Conservation (phyloP, 2,888 invertebrate species). For the Automeris io region DNA sequence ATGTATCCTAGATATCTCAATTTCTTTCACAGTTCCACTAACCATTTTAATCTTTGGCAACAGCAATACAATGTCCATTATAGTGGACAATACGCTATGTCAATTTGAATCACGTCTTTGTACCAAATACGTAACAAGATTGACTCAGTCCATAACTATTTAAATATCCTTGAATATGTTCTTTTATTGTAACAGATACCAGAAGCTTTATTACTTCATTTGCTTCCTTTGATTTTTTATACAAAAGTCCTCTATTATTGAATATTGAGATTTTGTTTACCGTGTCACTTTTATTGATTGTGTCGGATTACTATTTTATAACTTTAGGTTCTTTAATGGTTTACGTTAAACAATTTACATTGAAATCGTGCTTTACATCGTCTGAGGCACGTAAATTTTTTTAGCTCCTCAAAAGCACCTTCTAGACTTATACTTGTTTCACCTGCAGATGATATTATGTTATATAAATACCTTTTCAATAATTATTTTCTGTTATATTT, state of each 20-base stretch:
- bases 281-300: no score
- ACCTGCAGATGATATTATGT: no score
- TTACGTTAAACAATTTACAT: no score
- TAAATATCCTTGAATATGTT: constrained; percentile 33
- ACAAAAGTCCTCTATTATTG: no score
- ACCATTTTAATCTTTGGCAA: constrained; percentile 30
- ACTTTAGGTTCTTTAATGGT: constrained; percentile 8
- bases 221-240: constrained; percentile 22
- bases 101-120: constrained; percentile 43
- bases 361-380: no score
- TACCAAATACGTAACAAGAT: constrained; percentile 41
- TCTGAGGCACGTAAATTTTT: no score
- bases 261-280: no score
- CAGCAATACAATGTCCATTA: constrained; percentile 30
- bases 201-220: not conserved
- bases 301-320: no score
- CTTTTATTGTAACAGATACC: constrained; percentile 12
- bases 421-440: no score
- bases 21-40: constrained; percentile 17
- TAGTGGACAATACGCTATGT: constrained; percentile 31
- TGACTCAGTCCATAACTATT: constrained; percentile 45
- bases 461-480: no score
- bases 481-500: not conserved
- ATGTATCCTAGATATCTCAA: constrained; percentile 8
- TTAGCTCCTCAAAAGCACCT: no score